Conservation (phyloP, 2,888 invertebrate genomes). For the Heliconius charithonia region DNA sequence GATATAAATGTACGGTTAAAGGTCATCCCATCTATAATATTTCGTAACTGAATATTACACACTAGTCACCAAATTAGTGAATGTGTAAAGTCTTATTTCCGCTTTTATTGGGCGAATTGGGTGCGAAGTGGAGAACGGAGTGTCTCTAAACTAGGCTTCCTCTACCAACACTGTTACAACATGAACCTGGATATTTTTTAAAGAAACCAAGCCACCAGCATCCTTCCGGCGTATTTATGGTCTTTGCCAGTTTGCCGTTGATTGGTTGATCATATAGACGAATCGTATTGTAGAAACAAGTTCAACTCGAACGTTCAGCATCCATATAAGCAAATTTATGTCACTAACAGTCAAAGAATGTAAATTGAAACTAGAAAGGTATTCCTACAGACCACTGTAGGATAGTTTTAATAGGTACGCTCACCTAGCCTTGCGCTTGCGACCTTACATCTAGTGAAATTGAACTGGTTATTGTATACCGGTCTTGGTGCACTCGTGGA, state of each 20-base stretch:
- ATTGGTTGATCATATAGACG: background rate
- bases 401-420: conserved; percentile 55
- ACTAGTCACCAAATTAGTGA: background rate
- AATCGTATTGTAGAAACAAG: background rate
- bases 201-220: background rate
- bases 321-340: conserved; percentile 31
- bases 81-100: background rate
- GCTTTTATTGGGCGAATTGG: background rate
- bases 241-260: conserved; percentile 10
- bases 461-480: conserved; percentile 68
- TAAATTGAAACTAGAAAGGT: conserved; percentile 36
- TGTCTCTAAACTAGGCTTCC: too few species aligned
- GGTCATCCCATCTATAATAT: conserved; percentile 36
- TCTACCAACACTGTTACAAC: too few species aligned
- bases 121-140: background rate
- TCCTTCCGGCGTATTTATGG: conserved; percentile 17
- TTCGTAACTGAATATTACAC: conserved; percentile 26
- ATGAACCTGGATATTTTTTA: background rate
- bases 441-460: conserved; percentile 81
- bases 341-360: conserved; percentile 19
- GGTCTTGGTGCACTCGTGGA: conserved; percentile 56
- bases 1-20: conserved; percentile 35
- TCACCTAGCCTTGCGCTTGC: conserved; percentile 75
- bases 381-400: conserved; percentile 40
- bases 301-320: conserved; percentile 15